phyloP scores from a whole-genome alignment of 2,797 vertebrate genomes.

The Monodelphis domestica region DNA sequence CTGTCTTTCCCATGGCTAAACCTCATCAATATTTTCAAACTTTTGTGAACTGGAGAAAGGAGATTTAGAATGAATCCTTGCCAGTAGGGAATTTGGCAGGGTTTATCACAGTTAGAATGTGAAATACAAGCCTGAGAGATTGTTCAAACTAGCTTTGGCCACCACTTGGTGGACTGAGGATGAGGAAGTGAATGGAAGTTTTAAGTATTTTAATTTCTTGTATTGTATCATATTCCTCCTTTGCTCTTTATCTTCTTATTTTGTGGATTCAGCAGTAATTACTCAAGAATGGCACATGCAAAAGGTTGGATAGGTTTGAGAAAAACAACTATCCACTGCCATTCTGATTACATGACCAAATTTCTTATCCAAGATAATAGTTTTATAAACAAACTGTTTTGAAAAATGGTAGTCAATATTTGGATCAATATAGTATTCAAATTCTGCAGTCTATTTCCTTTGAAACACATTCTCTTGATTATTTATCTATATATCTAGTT shows the following conservation, averaged over 20 bases:
- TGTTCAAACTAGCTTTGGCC: background rate
- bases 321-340: background rate
- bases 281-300: background rate
- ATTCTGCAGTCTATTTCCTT: background rate
- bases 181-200: background rate
- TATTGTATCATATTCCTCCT: background rate
- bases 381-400: background rate
- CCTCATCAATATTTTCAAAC: background rate
- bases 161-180: background rate
- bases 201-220: background rate
- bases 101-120: background rate
- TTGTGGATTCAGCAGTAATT: background rate
- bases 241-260: background rate
- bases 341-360: background rate
- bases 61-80: background rate
- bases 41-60: background rate
- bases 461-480: background rate
- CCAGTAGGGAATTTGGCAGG: background rate
- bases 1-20: background rate
- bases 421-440: background rate
- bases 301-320: background rate
- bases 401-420: background rate
- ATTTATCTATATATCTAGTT: too few relatives aligned
- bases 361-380: background rate
- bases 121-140: background rate